Conservation (phyloP, 2,113 vertebrate species). For the Spilogale gracilis region DNA sequence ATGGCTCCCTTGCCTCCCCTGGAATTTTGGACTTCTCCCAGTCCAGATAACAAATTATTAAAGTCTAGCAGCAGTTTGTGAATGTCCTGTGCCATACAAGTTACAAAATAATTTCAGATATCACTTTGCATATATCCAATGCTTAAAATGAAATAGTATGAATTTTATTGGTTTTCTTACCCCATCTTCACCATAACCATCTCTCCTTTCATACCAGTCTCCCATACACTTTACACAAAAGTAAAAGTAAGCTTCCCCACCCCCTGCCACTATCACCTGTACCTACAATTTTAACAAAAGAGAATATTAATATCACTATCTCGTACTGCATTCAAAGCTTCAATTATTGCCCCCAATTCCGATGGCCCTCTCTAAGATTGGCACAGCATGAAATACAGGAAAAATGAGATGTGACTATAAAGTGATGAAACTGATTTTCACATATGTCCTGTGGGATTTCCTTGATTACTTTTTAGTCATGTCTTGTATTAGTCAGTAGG, state of each 20-base stretch:
- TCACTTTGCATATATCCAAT: neutral
- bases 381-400: conserved; percentile 14
- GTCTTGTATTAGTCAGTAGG: neutral
- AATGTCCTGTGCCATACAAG: no score
- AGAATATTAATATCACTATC: neutral
- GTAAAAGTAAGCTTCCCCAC: neutral
- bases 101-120: neutral
- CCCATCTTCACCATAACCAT: neutral
- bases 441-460: conserved; percentile 6
- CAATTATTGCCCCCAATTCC: conserved; percentile 2
- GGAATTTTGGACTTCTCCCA: neutral
- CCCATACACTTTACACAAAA: neutral
- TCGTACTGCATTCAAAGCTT: conserved; percentile 58
- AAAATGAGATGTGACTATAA: conserved; percentile 35
- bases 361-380: neutral
- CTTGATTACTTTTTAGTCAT: neutral
- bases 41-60: neutral
- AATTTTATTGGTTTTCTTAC: neutral
- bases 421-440: conserved; percentile 9
- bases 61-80: neutral
- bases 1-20: fast-evolving
- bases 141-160: neutral
- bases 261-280: neutral
- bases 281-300: neutral
- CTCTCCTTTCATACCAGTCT: neutral